Evolutionary conservation across 1,140 invertebrate genomes (phyloP).

Genomic region (Orius insidiosus): DNA sequence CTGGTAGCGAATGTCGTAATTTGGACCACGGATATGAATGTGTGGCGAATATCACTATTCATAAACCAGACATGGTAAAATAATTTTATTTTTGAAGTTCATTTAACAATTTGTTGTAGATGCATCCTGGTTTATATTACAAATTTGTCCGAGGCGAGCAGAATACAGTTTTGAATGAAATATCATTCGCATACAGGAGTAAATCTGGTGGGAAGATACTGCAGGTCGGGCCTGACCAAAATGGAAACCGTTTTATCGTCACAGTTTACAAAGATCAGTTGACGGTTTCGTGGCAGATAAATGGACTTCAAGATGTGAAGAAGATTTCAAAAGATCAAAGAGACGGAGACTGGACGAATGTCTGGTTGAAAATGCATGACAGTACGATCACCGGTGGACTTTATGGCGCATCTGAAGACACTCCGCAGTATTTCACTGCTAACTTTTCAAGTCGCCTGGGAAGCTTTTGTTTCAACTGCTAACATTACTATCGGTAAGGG

Average conservation of each 20-base stretch:
- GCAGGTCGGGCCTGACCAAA: slow-evolving; percentile 32
- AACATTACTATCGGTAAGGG: slow-evolving; percentile 28
- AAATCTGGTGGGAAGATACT: slow-evolving; percentile 54
- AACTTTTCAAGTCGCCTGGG: slow-evolving; percentile 39
- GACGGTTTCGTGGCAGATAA: slow-evolving; percentile 20
- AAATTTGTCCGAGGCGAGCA: slow-evolving; percentile 20
- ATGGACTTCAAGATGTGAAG: slow-evolving; percentile 11
- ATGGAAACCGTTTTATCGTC: slow-evolving; percentile 41
- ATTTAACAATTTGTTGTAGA: background rate
- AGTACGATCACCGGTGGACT: slow-evolving; percentile 34
- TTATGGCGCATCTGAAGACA: slow-evolving; percentile 27
- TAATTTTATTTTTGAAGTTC: too few species aligned
- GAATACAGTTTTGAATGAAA: slow-evolving; percentile 24
- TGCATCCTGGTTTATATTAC: slow-evolving; percentile 17
- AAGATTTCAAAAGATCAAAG: slow-evolving; percentile 39
- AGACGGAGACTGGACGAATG: slow-evolving; percentile 47
- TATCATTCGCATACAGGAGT: slow-evolving; percentile 45
- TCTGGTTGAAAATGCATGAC: slow-evolving; percentile 36
- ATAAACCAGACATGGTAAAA: slow-evolving; percentile 35
- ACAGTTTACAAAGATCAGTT: slow-evolving; percentile 50
- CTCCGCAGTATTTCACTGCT: slow-evolving; percentile 26
- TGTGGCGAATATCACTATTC: slow-evolving; percentile 70
- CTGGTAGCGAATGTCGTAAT: slow-evolving; percentile 64
- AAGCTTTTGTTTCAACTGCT: slow-evolving; percentile 32
- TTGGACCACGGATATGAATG: slow-evolving; percentile 84